Evolutionary conservation across 2,113 vertebrate genomes (phyloP), one percentile per base, ranked within the genome.

Genomic region (Elaphurus davidianus): DNA sequence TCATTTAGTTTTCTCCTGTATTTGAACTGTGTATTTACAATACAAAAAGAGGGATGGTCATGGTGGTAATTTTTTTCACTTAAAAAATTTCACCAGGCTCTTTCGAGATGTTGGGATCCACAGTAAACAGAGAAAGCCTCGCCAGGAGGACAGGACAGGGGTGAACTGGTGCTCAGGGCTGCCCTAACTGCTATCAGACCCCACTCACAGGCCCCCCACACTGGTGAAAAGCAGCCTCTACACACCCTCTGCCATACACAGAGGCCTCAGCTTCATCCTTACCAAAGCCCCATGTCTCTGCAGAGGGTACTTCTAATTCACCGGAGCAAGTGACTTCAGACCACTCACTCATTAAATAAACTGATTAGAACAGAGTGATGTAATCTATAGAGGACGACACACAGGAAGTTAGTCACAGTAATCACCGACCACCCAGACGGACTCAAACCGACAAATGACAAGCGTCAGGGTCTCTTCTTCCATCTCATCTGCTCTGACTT

Each of bases 141-240:
- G 6, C 12, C 23, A 3, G 28, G 13, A 21, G 19, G 16, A 25
- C 43, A 87, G 55, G 5, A 2, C 43, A 83, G 52, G 59, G 30
- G 10, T 5, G 4, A 52, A 36, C 10, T 0, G 0, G 8, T 3
- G 5, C n/a, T 17, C 28, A 79, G 11, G 7, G 2, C 28, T 60
- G 3, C 10, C 47, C 23, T 10, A 3, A 0, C 7, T 2, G 4
- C 1, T 50, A 9, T 33, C 33, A 8, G 52, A 55, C 55, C 45
- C 30, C 36, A 13, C 43, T 28, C 28, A n/a, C 19, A 83, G 43
- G 16, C 17, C 33, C 11, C 14, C 64, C 11, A 15, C 15, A 36
- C 1, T 4, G 11, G 16, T 47, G 12, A 13, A 60, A 16, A 36
- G 6, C 0, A 15, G 11, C 8, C 50, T 54, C 8, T 23, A 55